Conservation (phyloP, 2,888 invertebrate genomes). For the Heliconius sara region DNA sequence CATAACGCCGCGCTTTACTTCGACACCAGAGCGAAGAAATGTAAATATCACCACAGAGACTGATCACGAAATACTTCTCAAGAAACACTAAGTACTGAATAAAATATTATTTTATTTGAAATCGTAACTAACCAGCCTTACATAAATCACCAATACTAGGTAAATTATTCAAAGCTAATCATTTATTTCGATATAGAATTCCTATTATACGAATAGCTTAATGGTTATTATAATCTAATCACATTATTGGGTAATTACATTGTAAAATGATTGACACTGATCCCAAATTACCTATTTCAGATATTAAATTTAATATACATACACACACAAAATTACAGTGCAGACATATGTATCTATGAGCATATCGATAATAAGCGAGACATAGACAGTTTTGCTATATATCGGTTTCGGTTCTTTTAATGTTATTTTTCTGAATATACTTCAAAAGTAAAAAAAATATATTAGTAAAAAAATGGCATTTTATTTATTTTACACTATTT, state of each 20-base stretch:
- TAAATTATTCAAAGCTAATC: slow-evolving; percentile 10
- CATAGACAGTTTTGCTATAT: background rate
- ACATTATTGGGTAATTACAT: slow-evolving; percentile 20
- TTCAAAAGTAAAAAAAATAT: background rate
- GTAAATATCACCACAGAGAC: background rate
- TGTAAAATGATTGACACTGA: slow-evolving; percentile 31
- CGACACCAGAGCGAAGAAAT: no score
- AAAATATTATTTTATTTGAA: background rate
- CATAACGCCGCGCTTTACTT: no score
- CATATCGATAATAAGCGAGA: background rate
- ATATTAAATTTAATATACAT: slow-evolving; percentile 24
- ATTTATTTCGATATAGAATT: slow-evolving; percentile 10
- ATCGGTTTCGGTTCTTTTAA: background rate
- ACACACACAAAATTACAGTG: background rate
- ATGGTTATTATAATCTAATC: slow-evolving; percentile 15
- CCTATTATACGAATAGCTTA: slow-evolving; percentile 6
- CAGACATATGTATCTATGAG: background rate
- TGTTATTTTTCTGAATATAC: background rate
- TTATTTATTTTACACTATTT: background rate
- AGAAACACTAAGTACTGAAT: background rate
- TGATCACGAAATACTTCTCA: background rate
- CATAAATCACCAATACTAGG: background rate
- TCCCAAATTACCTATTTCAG: slow-evolving; percentile 25
- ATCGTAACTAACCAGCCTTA: background rate
- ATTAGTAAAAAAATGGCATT: background rate